A percentile compares a stretch with the other conserved stretches of the same genome.
These are phyloP conservation scores for Ellobium chinense DNA, from an alignment of 2,888 invertebrate genomes.

Conservation along the genomic window DNA sequence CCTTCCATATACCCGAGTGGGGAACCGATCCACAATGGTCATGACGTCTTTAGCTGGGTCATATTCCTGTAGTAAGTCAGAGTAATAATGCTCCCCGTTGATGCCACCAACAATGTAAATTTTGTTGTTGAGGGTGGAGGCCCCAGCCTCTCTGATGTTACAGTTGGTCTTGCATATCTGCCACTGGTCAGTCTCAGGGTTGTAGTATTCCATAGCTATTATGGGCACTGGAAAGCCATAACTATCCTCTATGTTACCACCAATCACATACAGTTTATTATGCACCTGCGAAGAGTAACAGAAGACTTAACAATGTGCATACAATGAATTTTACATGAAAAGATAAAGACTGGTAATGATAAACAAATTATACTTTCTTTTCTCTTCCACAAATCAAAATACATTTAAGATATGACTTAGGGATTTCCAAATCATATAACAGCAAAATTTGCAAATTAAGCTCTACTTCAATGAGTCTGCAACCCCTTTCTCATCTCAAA, in stretches of 20 bases:
- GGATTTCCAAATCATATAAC: too few species aligned
- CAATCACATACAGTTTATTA: constrained; percentile 72
- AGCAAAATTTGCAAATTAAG: too few species aligned
- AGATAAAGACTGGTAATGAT: too few species aligned
- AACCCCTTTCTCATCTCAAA: too few species aligned
- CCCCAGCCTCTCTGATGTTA: constrained; percentile 76
- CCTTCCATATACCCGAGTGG: constrained; percentile 73
- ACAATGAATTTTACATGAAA: background rate
- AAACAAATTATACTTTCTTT: too few species aligned
- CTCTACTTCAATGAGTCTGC: too few species aligned
- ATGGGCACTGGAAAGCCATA: constrained; percentile 76
- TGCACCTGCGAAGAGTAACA: constrained; percentile 19
- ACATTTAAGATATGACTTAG: too few species aligned
- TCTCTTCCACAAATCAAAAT: too few species aligned
- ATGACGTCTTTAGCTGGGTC: constrained; percentile 68
- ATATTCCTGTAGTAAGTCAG: constrained; percentile 73
- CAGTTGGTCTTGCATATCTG: constrained; percentile 68
- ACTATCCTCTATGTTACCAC: constrained; percentile 76
- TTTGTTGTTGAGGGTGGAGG: constrained; percentile 66
- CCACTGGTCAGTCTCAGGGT: constrained; percentile 71
- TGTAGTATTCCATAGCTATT: constrained; percentile 72
- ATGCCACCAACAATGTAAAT: constrained; percentile 77
- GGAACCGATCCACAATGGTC: constrained; percentile 69
- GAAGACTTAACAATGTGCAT: background rate
- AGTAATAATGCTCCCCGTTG: constrained; percentile 75